phyloP scores from a whole-genome alignment of 2,113 vertebrate species.

The Zosterops japonicus region DNA sequence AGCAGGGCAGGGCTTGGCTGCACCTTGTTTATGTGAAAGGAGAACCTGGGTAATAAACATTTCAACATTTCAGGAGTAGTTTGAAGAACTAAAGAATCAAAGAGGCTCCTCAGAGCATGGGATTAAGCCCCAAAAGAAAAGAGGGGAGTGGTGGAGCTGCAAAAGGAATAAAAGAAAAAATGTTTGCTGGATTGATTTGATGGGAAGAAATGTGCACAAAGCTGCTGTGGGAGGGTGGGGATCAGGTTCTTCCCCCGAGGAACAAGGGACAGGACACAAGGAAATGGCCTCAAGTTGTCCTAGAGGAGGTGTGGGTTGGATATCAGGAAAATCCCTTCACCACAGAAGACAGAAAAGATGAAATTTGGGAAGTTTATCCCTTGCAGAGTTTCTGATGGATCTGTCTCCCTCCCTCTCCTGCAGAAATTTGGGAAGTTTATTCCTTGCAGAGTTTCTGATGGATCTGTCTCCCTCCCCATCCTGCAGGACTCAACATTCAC shows the following conservation, averaged over 20 bases:
- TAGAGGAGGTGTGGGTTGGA: not conserved
- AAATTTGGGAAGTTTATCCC: slow-evolving; percentile 67
- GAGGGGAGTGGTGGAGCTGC: not conserved
- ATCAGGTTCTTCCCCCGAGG: not conserved
- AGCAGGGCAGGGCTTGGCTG: slow-evolving; percentile 1
- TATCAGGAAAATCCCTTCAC: not conserved
- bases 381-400: slow-evolving; percentile 51
- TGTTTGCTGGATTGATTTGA: not conserved
- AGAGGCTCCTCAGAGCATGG: not conserved
- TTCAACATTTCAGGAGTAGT: not conserved
- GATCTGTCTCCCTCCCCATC: slow-evolving; percentile 15
- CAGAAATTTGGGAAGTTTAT: slow-evolving; percentile 64
- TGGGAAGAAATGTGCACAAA: not conserved
- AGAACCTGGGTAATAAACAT: not conserved
- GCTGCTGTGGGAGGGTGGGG: not conserved
- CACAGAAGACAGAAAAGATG: slow-evolving; percentile 50
- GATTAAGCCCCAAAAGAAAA: not conserved
- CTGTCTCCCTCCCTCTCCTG: slow-evolving; percentile 22
- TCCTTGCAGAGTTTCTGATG: slow-evolving; percentile 55
- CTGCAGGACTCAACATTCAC: slow-evolving; percentile 44
- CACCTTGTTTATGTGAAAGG: not conserved
- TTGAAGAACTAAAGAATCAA: not conserved
- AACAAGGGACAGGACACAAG: not conserved
- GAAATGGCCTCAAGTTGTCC: not conserved
- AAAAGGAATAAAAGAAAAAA: not conserved